Evolutionary conservation across 2,888 invertebrate genomes (phyloP).

Genomic region (Yponomeuta malinellus): DNA sequence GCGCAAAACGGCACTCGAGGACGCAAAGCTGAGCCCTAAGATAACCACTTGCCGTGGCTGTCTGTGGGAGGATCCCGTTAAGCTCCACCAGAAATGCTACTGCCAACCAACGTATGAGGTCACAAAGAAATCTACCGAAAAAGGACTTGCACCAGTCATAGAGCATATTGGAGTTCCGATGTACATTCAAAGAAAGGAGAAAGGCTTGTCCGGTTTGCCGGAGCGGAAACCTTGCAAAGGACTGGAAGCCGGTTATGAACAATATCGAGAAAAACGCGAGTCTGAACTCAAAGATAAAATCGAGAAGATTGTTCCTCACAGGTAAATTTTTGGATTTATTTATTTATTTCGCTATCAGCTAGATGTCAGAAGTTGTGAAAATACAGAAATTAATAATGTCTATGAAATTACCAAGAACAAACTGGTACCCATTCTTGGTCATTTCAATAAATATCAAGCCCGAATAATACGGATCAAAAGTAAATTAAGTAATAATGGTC

Average conservation of each 20-base stretch:
- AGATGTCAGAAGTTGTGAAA: too few relatives aligned
- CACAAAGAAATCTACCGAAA: slow-evolving; percentile 46
- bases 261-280: slow-evolving; percentile 45
- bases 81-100: slow-evolving; percentile 45
- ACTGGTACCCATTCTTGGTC: too few relatives aligned
- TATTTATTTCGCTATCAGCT: too few relatives aligned
- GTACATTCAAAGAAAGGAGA: slow-evolving; percentile 46
- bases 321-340: neutral
- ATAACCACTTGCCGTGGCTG: slow-evolving; percentile 40
- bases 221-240: slow-evolving; percentile 32
- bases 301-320: slow-evolving; percentile 47
- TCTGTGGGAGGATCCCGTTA: slow-evolving; percentile 48
- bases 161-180: slow-evolving; percentile 54
- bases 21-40: slow-evolving; percentile 44
- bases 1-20: slow-evolving; percentile 46
- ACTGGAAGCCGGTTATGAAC: slow-evolving; percentile 40
- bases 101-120: slow-evolving; percentile 52
- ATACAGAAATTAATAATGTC: too few relatives aligned
- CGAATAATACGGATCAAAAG: too few relatives aligned
- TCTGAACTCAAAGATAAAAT: slow-evolving; percentile 38
- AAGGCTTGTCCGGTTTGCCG: slow-evolving; percentile 40
- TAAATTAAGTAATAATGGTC: too few relatives aligned
- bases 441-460: too few relatives aligned
- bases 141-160: slow-evolving; percentile 43
- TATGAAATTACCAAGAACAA: too few relatives aligned